Base-by-base conservation (phyloP, 35 echinoderm and acorn worm species). In the Apostichopus parvimensis region DNA sequence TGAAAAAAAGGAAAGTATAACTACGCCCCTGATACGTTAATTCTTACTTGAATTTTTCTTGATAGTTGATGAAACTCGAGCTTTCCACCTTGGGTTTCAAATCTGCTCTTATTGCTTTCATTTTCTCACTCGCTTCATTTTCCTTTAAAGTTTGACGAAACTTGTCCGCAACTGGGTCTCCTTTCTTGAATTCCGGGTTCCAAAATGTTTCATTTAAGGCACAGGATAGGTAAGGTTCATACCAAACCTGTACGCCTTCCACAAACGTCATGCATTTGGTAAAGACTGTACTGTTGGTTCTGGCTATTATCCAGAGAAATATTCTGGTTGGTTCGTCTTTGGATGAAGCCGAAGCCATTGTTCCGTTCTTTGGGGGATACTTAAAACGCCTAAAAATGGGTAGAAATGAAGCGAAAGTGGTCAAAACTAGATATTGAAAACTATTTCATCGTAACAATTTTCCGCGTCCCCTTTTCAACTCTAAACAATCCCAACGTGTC, bases 181-280 rank as follows among this genome's bases (percentile, higher is more conserved):
- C 80, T 83, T 83, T 83, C 80, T 83, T 83, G 55, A 83, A 83
- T 12, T 83, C 80, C 18, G 80, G 80, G 18, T 83, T 83, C 18
- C 57, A 83, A 18, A 83, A 6, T 4, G 80, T 83, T 58, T 58
- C 80, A 58, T 83, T 83, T 23, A 83, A 83, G 3, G 80, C 55
- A 57, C 80, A 83, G 3, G 80, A 55, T 6, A 83, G 18, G 15
- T 83, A 83, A 18, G 53, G 53, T 45, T 83, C 80, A 57, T 83
- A 83, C 80, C 80, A 83, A 57, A 83, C 80, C 9, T 83, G 54
- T 57, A 58, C 80, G 18, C 55, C 55, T 6, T 83, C 55, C 6
- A 83, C 80, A n/a, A 83, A 58, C 14, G 80, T 58, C 80, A 83
- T 83, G 57, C 54, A 83, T 57, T 83, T 58, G 20, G 80, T 83